Conservation (phyloP, 2,797 vertebrate species). For the Chaenodraco wilsoni region DNA sequence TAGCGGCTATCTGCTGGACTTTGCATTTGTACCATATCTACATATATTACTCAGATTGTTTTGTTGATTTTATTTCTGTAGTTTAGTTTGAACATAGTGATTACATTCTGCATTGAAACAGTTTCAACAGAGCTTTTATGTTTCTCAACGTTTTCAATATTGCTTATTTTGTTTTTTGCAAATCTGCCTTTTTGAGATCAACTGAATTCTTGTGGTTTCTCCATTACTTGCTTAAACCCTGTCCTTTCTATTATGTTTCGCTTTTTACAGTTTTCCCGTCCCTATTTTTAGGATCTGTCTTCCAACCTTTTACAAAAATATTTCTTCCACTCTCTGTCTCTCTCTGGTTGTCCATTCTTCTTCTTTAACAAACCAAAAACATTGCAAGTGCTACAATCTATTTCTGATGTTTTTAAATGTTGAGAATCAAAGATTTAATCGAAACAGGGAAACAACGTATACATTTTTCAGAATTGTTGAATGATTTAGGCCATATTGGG, state of each 20-base stretch:
- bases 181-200: slow-evolving; percentile 3
- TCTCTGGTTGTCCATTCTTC: not conserved
- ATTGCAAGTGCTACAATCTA: not conserved
- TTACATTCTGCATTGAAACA: not conserved
- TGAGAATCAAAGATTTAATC: not conserved
- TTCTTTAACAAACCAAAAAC: not conserved
- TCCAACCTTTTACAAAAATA: not conserved
- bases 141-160: not conserved
- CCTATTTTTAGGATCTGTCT: slow-evolving; percentile 16
- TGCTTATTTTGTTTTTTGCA: not conserved
- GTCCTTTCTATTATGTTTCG: not conserved
- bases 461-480: not conserved
- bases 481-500: not conserved
- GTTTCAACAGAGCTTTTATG: not conserved
- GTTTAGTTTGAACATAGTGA: not conserved
- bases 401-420: not conserved
- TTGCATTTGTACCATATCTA: not conserved
- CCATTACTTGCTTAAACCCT: not conserved
- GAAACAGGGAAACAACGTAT: not conserved
- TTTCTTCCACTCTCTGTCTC: no score
- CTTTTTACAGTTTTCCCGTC: slow-evolving; percentile 1
- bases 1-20: not conserved
- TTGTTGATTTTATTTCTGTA: not conserved
- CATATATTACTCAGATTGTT: not conserved
- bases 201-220: not conserved